Conservation (phyloP, 2,113 vertebrate species). For the Spermophilus dauricus region DNA sequence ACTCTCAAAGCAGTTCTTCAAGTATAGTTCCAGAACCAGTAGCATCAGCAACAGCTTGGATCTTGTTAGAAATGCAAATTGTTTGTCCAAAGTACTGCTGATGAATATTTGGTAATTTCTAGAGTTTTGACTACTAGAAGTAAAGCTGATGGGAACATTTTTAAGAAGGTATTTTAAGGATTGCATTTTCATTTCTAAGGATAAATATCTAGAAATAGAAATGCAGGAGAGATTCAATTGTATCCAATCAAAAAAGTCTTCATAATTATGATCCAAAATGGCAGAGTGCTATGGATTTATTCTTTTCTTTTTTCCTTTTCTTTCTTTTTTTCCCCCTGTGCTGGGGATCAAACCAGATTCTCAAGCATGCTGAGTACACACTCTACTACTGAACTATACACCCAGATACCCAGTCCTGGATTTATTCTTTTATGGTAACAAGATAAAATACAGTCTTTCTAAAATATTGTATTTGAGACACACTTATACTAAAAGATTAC, state of each 20-base stretch:
- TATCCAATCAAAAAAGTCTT: neutral
- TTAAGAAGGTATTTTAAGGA: neutral
- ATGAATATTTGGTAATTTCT: neutral
- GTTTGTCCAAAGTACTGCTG: slow-evolving; percentile 21
- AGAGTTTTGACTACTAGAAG: neutral
- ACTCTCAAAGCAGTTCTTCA: neutral
- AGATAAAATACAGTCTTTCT: neutral
- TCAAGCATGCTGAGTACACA: neutral
- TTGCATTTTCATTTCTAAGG: neutral
- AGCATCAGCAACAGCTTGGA: neutral
- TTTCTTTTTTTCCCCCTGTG: neutral
- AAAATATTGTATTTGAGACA: slow-evolving; percentile 13
- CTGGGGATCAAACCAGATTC: neutral
- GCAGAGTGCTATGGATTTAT: neutral
- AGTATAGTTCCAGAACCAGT: neutral
- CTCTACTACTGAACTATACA: neutral
- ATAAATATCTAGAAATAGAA: slow-evolving; percentile 36
- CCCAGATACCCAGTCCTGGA: neutral
- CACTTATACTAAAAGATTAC: neutral
- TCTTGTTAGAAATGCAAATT: slow-evolving; percentile 10
- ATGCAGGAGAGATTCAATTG: neutral
- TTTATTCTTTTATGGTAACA: neutral
- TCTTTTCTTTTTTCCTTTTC: neutral
- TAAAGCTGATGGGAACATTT: slow-evolving; percentile 13
- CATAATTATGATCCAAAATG: neutral